A percentile compares a stretch with the other conserved stretches of the same genome.
phyloP scores from a whole-genome alignment of 2,888 invertebrate species.

The Ectobius pallidus region DNA sequence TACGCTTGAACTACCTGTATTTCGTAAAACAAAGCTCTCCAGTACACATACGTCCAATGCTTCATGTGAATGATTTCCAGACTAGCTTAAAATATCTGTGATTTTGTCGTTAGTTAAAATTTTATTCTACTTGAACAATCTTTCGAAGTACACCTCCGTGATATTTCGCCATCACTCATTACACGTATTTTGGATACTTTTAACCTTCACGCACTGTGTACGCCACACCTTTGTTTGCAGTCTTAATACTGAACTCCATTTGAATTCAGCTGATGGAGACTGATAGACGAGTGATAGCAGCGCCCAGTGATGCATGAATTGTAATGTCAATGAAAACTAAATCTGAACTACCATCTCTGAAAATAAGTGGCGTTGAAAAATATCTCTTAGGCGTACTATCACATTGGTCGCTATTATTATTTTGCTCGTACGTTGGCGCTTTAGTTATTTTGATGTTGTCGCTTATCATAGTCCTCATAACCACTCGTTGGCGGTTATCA shows the following conservation, averaged over 20 bases:
- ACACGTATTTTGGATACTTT: neutral
- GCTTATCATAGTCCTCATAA: no score
- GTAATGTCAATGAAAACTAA: neutral
- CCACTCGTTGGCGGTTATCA: no score
- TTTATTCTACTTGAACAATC: neutral
- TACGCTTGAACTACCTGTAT: neutral
- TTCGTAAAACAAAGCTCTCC: constrained; percentile 4
- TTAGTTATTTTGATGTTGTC: no score
- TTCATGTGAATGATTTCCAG: constrained; percentile 7
- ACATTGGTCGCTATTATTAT: no score
- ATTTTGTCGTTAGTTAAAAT: neutral
- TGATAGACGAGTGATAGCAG: constrained; percentile 1
- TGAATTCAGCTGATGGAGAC: neutral
- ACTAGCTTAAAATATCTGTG: constrained; percentile 6
- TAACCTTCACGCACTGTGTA: neutral
- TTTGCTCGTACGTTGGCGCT: no score
- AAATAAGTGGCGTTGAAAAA: neutral
- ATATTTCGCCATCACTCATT: neutral
- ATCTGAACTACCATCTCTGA: neutral
- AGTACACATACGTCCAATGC: neutral
- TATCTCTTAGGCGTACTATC: neutral
- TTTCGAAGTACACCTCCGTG: neutral
- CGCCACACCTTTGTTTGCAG: neutral
- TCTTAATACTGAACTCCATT: neutral
- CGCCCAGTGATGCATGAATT: constrained; percentile 10